Conservation (phyloP, 2,113 vertebrate genomes). For the Chlorodrepanis virens region DNA sequence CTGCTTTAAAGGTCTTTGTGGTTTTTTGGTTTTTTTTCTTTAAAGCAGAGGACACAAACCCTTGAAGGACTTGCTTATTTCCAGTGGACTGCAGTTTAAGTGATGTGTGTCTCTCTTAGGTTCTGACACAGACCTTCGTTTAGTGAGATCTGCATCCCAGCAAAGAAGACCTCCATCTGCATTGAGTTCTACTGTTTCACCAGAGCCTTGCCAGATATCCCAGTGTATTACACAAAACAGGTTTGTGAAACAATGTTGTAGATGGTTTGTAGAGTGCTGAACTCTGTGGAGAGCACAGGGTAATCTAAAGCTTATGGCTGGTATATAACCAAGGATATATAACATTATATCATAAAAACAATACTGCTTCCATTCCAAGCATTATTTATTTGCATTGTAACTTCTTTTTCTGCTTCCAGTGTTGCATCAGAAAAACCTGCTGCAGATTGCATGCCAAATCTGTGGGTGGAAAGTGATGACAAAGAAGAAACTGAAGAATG, state of each 20-base stretch:
- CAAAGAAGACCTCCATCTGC: conserved; percentile 42
- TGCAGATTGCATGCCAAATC: conserved; percentile 54
- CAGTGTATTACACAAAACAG: conserved; percentile 74
- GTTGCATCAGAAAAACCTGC: conserved; percentile 19
- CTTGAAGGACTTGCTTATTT: background rate
- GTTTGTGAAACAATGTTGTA: conserved; percentile 59
- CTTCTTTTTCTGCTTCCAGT: background rate
- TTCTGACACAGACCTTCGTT: conserved; percentile 66
- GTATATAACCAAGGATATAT: background rate
- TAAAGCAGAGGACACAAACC: background rate
- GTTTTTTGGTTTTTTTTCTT: background rate
- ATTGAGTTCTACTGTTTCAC: conserved; percentile 64
- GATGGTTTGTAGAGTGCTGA: background rate
- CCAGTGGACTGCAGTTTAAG: background rate
- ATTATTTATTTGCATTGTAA: background rate
- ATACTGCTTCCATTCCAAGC: background rate
- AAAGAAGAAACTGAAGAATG: conserved; percentile 24
- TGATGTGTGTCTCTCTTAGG: conserved; percentile 14
- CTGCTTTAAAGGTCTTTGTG: background rate
- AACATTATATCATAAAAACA: background rate
- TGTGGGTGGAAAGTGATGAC: conserved; percentile 25
- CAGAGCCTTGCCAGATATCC: conserved; percentile 76
- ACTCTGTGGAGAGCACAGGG: fast-evolving
- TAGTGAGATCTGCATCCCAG: conserved; percentile 2
- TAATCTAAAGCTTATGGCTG: background rate